Conservation (phyloP, 2,888 invertebrate species). For the Eugnorisma glareosa region DNA sequence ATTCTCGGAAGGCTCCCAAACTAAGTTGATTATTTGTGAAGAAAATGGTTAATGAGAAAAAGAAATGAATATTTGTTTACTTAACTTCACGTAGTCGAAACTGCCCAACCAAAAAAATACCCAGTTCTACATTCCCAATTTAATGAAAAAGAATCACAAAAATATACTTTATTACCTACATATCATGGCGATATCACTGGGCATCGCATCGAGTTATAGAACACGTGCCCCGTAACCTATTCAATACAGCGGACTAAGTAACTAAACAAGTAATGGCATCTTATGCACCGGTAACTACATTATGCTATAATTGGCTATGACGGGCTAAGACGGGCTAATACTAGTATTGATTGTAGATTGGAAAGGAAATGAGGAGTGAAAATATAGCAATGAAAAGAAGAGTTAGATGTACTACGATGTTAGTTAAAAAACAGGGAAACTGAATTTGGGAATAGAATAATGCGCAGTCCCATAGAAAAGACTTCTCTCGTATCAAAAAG, state of each 20-base stretch:
- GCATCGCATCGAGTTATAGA: neutral
- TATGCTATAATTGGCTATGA: neutral
- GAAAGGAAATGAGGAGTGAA: neutral
- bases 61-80: conserved; percentile 5
- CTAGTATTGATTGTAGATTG: neutral
- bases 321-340: too few relatives aligned
- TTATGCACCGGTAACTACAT: conserved; percentile 19
- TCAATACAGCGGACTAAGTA: neutral
- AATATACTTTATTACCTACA: neutral
- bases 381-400: neutral
- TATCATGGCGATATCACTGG: too few relatives aligned
- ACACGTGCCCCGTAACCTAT: neutral
- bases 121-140: neutral
- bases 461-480: neutral
- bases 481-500: neutral
- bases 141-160: neutral
- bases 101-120: neutral
- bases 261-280: conserved; percentile 14
- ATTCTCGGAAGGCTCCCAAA: neutral
- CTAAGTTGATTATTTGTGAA: conserved; percentile 2
- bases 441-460: neutral
- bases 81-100: neutral
- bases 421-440: neutral
- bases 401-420: neutral
- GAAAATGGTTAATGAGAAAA: neutral